Evolutionary conservation across 2,888 invertebrate species (phyloP), one percentile per base, ranked within the genome.

Genomic region (Lochmaea capreae): DNA sequence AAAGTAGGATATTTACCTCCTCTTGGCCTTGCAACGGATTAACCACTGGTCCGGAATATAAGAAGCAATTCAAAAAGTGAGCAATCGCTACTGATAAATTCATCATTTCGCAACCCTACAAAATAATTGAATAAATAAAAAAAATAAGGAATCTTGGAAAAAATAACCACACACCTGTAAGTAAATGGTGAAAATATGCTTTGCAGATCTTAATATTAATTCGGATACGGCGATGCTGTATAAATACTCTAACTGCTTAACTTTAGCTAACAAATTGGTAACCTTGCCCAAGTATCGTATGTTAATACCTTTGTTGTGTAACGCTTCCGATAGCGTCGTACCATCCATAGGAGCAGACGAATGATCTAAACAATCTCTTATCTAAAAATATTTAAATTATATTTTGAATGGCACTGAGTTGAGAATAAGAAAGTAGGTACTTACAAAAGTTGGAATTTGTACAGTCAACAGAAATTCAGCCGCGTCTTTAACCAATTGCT

Each of bases 261-360:
- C 93, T 85, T 94, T 93, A 1, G 90, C 88, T 66, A 98, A 88
- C 86, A 94, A 92, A 75, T 92, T 91, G 62, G 95, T 94, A 62
- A 99, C 93, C 89, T 96, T 95, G 65, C 99, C 99, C 79, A 99
- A 90, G 87, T 99, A 99, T 73, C 99, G 92, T 79, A 99, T 93
- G 88, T 99, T 99, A 83, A 99, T 97, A 79, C 99, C 99, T 78
- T 96, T 93, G 81, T 94, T 94, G 88, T 99, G 99, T 87, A 99
- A 89, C 10, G 97, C 94, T 87, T 98, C 98, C 0, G 96, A 93
- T 75, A 99, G 89, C 1, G 96, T 97, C 69, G 92, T 91, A 65
- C 99, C 99, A 89, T 99, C 99, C 92, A 98, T 96, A 0, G 98
- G 97, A 3, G 97, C 95, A 0, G 96, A 93, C 3, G 95, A 92